Evolutionary conservation across 2,888 invertebrate genomes (phyloP).

Genomic region (Dyspetes luteomarginatus): DNA sequence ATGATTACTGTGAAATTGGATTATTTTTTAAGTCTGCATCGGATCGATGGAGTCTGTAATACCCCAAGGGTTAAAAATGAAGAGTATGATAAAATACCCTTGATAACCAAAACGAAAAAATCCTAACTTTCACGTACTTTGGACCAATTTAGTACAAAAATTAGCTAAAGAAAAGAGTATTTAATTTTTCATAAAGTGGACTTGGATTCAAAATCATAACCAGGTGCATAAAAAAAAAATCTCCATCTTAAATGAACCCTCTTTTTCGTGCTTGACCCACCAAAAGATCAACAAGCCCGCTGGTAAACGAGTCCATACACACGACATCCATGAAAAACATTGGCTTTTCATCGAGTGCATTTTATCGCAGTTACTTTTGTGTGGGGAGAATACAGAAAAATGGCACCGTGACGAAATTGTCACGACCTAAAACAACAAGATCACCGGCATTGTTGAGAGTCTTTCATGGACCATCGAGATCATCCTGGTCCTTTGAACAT

Average conservation of each 20-base stretch:
- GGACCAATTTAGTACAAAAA: neutral
- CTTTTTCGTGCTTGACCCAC: constrained; percentile 5
- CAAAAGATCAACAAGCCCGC: constrained; percentile 40
- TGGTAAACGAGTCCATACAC: neutral
- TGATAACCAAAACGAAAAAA: neutral
- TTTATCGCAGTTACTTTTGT: constrained; percentile 27
- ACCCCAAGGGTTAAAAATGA: no score
- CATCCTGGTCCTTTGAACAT: no score
- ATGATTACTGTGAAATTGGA: no score
- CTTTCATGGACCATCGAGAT: no score
- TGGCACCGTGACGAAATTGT: constrained; percentile 43
- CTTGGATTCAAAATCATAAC: neutral
- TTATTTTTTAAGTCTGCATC: no score
- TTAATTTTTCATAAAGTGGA: neutral
- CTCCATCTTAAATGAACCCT: neutral
- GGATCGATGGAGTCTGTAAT: neutral
- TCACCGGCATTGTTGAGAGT: constrained; percentile 26
- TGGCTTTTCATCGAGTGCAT: constrained; percentile 35
- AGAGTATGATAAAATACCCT: neutral
- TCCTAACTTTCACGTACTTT: neutral
- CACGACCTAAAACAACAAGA: constrained; percentile 63
- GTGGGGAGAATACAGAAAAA: constrained; percentile 2
- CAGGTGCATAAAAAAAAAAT: constrained; percentile 5
- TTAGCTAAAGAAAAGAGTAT: neutral
- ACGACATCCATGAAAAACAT: constrained; percentile 48